Evolutionary conservation across 2,888 invertebrate species (phyloP), one percentile per base, ranked within the genome.

Genomic region (Cyrtodaria siliqua): DNA sequence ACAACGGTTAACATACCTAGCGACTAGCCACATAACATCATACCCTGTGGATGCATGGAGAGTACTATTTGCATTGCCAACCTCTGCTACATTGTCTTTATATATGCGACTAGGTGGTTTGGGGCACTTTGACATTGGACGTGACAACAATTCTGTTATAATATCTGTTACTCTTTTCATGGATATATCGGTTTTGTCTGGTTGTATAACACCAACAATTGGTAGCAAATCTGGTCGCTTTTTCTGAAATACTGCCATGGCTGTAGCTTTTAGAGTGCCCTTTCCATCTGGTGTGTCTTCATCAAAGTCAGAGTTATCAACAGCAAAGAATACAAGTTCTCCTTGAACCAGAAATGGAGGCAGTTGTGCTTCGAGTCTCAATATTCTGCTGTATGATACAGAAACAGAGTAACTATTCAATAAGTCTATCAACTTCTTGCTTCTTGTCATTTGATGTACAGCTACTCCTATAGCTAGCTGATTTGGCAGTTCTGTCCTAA

Each of bases 211-310:
- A n/a, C n/a, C n/a, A n/a, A n/a, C n/a, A n/a, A n/a, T n/a, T n/a
- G n/a, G n/a, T n/a, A n/a, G n/a, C n/a, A n/a, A n/a, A 52, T 16
- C 24, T 9, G 33, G 20, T 42, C 12, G 14, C 8, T 12, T 42
- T 16, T 29, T 12, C 23, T 61, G 49, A 12, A 29, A 61, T 9
- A 61, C 20, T 12, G 49, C 61, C 6, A 23, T 47, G 8, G 47
- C 60, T 0, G 47, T 61, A 14, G 29, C 49, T 27, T 61, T 27
- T 26, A 49, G 16, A 2, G 40, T 61, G 4, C 47, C 9, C 29
- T 47, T 61, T 12, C 61, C 47, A 49, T 61, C 61, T 27, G 47
- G 61, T 18, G 47, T 61, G 29, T 61, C 49, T 44, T 61, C 49
- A 29, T 49, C 23, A 16, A 61, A 49, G 20, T 61, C 61, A 1